Evolutionary conservation across 2,888 invertebrate species (phyloP), one percentile per base, ranked within the genome.

Genomic region (Netelia inedita): DNA sequence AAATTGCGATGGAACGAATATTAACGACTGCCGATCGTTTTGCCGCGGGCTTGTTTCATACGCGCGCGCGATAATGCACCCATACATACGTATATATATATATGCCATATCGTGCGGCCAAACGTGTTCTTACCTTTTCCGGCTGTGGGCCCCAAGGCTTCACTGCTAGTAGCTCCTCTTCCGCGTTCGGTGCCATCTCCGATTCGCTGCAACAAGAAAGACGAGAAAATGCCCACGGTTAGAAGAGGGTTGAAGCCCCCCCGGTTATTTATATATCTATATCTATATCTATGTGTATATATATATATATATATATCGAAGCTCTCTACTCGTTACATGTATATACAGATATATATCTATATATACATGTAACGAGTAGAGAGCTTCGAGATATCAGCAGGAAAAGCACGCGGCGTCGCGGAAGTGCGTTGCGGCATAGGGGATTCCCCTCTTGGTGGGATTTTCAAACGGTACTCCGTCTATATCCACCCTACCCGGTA

Each of bases 121-220:
- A 85, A 85, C 85, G 82, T 79, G 85, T 85, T 85, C 85, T 89
- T 87, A 93, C 93, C 91, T 93, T 94, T 89, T 92, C 92, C 86
- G 91, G 89, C 83, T 93, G 93, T 50, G 92, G 90, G 63, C 92
- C 92, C 89, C 92, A 91, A 57, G 92, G 91, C 86, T 91, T 92
- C 69, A 93, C 91, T 63, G 92, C 92, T 80, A 93, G 90, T 81
- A 93, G 88, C 82, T 94, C 93, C 86, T 94, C 93, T 90, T 94
- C 93, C 82, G 93, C 93, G 85, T 94, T 94, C 63, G 93, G 93
- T 79, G 93, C 93, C 93, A 93, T 94, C 87, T 93, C 93, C 89
- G 93, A 93, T 88, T 93, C 93, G 87, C 93, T 93, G 91, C 1
- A 92, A 92, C 69, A 87, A 75, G 66, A 68, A 88, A 87, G 86